Percentiles rank a stretch among this genome's conserved stretches.
Conservation (phyloP, 2,113 vertebrate genomes). For the Amblyopsis rosae region DNA sequence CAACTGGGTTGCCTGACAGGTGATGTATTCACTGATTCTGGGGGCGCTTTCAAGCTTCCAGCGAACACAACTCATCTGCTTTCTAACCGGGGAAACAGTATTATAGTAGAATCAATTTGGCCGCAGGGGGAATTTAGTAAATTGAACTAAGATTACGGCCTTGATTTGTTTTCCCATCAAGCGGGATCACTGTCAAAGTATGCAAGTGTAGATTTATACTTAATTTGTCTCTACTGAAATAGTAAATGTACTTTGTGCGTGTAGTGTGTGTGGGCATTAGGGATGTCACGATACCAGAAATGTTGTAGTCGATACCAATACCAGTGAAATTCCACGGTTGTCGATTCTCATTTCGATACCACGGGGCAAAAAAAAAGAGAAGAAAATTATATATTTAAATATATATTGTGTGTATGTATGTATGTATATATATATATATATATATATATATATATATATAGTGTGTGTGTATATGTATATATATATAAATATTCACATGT, state of each 20-base stretch:
- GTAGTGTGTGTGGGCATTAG: background rate
- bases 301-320: no score
- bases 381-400: no score
- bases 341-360: no score
- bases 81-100: constrained; percentile 26
- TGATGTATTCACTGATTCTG: constrained; percentile 44
- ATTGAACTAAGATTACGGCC: constrained; percentile 41
- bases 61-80: constrained; percentile 29
- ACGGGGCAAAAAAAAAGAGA: no score
- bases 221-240: background rate
- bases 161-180: constrained; percentile 4
- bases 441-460: no score
- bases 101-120: constrained; percentile 56
- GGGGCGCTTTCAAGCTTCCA: constrained; percentile 41
- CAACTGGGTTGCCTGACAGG: constrained; percentile 26
- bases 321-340: no score
- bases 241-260: background rate
- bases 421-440: no score
- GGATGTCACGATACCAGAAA: no score
- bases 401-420: no score
- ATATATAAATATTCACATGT: no score
- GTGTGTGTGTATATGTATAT: no score
- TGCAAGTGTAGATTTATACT: background rate
- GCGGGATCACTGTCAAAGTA: background rate
- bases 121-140: constrained; percentile 36